Base-by-base conservation (phyloP, 2,888 invertebrate genomes). In the Xestoiulus laeticollis region DNA sequence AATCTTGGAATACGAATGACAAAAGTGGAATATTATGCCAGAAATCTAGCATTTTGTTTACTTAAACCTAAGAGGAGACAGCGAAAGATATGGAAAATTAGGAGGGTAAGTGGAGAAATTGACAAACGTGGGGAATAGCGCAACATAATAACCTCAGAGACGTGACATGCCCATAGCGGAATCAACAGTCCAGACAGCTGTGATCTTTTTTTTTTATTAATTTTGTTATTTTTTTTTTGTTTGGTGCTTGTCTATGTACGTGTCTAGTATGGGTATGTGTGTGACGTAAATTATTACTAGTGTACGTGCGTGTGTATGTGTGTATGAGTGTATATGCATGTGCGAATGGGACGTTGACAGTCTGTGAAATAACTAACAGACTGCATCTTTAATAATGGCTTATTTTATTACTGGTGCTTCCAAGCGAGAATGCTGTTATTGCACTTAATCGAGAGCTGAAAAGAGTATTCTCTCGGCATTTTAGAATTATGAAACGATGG, bases 1-100 rank as follows among this genome's bases (percentile, higher is more conserved):
- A 92, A 96, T 97, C 89, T 93, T 98, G 93, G 97, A 97, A 91
- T 98, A 97, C 90, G 92, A 90, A 87, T 90, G 88, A 89, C 83
- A 83, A 33, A 32, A 4, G 83, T 83, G 83, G 12, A 53, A 4
- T 53, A 53, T 53, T 53, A 53, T 53, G 53, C 53, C 53, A 53
- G 53, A 53, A 53, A 53, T 53, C 16, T 19, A 53, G 53, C 53
- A 53, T 19, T 53, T n/a, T 53, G 5, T 53, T 19, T 6, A 83
- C 83, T 83, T 83, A 83, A 33, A 83, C 19, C 83, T 83, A 78
- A 14, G 78, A 19, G 0, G 83, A 83, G 14, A 5, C 5, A 38
- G 85, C 16, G 44, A 38, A 43, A 43, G 16, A 32, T 83, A 26
- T 83, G 5, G 83, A 26, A 33, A 82, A 4, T n/a, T 22, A 83